A percentile compares a stretch with the other conserved stretches of the same genome.
Evolutionary conservation across 2,888 invertebrate genomes (phyloP).

Genomic region (Stratiomys singularior): DNA sequence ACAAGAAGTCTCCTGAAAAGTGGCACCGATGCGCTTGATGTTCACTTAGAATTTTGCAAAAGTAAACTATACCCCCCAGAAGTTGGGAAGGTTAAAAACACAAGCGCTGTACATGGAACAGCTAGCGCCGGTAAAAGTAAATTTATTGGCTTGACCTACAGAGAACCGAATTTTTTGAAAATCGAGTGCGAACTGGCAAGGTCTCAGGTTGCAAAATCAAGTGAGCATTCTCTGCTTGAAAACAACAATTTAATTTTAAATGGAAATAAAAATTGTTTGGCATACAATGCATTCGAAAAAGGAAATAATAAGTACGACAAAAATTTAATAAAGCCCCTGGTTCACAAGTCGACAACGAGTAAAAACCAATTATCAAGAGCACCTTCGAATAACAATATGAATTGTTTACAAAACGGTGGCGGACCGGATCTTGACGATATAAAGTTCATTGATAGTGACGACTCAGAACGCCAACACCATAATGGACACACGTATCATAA

Average conservation of each 20-base stretch:
- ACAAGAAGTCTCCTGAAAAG: conserved; percentile 19
- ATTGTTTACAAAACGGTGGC: conserved; percentile 50
- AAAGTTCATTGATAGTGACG: conserved; percentile 56
- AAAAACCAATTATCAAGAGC: conserved; percentile 50
- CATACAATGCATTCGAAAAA: conserved; percentile 26
- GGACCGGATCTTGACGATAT: conserved; percentile 54
- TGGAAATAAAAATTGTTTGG: conserved; percentile 24
- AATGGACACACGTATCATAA: conserved; percentile 39
- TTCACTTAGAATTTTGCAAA: conserved; percentile 45
- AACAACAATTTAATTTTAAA: conserved; percentile 46
- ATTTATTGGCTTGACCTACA: conserved; percentile 55
- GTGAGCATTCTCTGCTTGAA: conserved; percentile 42
- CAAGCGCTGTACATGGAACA: background rate
- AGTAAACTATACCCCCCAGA: conserved; percentile 34
- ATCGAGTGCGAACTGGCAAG: conserved; percentile 64
- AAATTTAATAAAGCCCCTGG: conserved; percentile 52
- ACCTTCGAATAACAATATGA: conserved; percentile 54
- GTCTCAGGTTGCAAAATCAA: conserved; percentile 58
- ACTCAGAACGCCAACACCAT: conserved; percentile 51
- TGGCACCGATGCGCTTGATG: conserved; percentile 39
- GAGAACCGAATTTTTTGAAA: conserved; percentile 63
- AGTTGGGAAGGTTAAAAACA: conserved; percentile 1
- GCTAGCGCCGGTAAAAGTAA: conserved; percentile 17
- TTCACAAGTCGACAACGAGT: conserved; percentile 52
- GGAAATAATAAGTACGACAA: conserved; percentile 20